Evolutionary conservation across 2,113 vertebrate genomes (phyloP).

Genomic region (Accipiter virgatus): DNA sequence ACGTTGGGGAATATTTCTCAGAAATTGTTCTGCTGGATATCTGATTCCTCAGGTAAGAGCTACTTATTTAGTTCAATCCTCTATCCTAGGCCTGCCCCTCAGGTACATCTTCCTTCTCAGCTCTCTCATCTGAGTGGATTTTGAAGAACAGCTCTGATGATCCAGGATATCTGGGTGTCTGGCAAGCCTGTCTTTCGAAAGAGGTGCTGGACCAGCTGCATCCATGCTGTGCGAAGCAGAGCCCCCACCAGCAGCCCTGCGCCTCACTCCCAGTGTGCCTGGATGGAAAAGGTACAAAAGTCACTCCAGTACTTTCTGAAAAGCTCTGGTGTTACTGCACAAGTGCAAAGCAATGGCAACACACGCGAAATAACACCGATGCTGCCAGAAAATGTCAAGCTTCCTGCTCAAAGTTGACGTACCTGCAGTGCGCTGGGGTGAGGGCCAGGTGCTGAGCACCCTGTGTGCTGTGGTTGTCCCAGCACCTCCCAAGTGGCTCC

Average conservation of each 20-base stretch:
- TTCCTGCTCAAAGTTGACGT: neutral
- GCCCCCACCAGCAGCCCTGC: neutral
- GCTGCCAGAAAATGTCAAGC: neutral
- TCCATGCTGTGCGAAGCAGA: neutral
- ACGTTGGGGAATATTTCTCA: neutral
- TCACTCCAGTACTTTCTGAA: neutral
- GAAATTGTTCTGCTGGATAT: neutral
- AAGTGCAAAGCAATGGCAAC: neutral
- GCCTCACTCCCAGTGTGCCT: neutral
- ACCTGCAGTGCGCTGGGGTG: neutral
- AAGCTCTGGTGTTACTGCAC: neutral
- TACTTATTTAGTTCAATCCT: neutral
- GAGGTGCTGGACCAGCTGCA: neutral
- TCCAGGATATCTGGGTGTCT: neutral
- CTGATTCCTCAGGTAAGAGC: neutral
- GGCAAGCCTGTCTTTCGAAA: neutral
- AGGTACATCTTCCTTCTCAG: neutral
- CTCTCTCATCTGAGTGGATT: neutral
- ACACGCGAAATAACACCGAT: neutral
- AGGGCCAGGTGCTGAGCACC: neutral
- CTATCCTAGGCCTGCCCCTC: neutral
- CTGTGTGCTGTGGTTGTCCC: accelerated
- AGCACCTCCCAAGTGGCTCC: neutral
- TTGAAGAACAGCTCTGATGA: neutral
- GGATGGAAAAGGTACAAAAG: neutral